phyloP scores from a whole-genome alignment of 2,797 vertebrate genomes.

The Nyctalus aviator region DNA sequence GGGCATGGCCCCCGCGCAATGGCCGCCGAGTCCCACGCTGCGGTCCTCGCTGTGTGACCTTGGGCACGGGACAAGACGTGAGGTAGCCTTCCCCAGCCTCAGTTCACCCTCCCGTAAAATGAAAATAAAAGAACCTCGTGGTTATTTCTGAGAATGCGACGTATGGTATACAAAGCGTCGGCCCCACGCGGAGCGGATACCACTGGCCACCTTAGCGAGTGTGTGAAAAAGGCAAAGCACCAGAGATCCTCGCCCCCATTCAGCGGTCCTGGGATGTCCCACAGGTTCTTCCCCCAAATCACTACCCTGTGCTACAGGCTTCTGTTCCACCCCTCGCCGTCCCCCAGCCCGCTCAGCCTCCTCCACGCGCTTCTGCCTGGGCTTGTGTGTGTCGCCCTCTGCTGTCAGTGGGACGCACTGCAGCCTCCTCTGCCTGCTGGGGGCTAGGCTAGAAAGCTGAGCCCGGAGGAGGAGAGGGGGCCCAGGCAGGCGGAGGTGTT shows the following conservation, averaged over 20 bases:
- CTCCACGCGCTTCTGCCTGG: not conserved
- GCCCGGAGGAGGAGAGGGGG: not conserved
- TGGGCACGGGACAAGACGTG: not conserved
- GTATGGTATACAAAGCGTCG: not conserved
- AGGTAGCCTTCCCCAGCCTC: slow-evolving; percentile 23
- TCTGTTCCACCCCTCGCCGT: not conserved
- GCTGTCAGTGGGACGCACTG: slow-evolving; percentile 51
- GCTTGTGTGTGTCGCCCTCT: slow-evolving; percentile 67
- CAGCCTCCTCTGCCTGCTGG: not conserved
- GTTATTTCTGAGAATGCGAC: slow-evolving; percentile 38
- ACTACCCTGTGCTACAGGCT: not conserved
- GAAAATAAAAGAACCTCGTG: not conserved
- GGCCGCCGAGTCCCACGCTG: not conserved
- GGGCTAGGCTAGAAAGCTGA: not conserved
- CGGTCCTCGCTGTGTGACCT: slow-evolving; percentile 46
- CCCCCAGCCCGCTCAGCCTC: not conserved
- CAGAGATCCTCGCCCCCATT: not conserved
- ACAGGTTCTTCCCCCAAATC: not conserved
- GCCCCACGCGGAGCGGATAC: not conserved
- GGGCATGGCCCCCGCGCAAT: not conserved
- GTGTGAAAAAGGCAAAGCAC: slow-evolving; percentile 37
- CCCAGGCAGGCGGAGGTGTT: not conserved
- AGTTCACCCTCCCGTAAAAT: not conserved
- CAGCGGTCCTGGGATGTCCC: not conserved
- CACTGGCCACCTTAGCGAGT: not conserved